A percentile compares a stretch with the other conserved stretches of the same genome.
Conservation (phyloP, 1,140 invertebrate genomes). For the Limonius californicus region DNA sequence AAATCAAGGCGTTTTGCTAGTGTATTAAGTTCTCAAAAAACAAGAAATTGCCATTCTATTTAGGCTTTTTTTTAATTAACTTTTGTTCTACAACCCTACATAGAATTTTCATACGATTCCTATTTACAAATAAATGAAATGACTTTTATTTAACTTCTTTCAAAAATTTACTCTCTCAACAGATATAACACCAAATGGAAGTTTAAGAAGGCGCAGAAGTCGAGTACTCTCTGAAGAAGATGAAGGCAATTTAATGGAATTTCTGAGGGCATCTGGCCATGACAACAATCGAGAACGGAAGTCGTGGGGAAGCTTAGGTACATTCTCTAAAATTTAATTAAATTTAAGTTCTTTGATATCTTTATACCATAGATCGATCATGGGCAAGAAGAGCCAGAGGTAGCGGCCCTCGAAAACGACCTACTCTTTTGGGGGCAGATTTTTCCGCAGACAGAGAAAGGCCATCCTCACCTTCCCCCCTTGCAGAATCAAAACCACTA, state of each 20-base stretch:
- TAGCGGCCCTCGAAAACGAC: conserved; percentile 62
- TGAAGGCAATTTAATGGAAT: conserved; percentile 82
- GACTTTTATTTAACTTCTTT: too few relatives aligned
- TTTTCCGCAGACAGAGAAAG: conserved; percentile 67
- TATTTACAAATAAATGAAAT: too few relatives aligned
- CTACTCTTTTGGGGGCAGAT: conserved; percentile 67
- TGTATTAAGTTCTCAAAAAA: too few relatives aligned
- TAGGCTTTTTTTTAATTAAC: too few relatives aligned
- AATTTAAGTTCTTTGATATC: too few relatives aligned
- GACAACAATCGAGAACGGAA: conserved; percentile 72
- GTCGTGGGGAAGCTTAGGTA: conserved; percentile 79
- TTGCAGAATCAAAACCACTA: conserved; percentile 49
- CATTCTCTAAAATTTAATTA: not conserved
- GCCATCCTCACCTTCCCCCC: conserved; percentile 65
- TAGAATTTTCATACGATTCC: too few relatives aligned
- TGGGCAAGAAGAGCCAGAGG: conserved; percentile 77
- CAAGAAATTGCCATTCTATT: too few relatives aligned
- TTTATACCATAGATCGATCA: conserved; percentile 64
- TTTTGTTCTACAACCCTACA: too few relatives aligned
- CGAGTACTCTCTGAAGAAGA: conserved; percentile 80
- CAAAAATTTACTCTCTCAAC: conserved; percentile 28
- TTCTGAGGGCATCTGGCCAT: conserved; percentile 70
- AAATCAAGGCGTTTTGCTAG: too few relatives aligned
- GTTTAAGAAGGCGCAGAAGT: conserved; percentile 72
- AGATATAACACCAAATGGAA: conserved; percentile 88